These are phyloP conservation scores for Pterois miles DNA, from an alignment of 2,797 vertebrate species.

Conservation along the genomic window DNA sequence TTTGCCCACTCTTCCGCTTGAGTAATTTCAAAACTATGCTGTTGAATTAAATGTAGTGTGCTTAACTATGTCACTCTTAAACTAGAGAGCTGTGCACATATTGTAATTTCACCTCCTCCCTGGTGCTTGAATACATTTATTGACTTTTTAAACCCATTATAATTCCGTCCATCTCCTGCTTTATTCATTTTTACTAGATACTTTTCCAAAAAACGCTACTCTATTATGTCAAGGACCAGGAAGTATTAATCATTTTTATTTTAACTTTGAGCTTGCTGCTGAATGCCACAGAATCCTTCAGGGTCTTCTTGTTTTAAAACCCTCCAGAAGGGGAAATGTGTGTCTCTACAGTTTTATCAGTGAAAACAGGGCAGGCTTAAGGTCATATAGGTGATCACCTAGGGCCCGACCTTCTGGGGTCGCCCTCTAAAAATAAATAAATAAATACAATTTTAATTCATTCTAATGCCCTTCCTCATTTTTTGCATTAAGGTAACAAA, in stretches of 20 bases:
- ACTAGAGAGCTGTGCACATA: slow-evolving; percentile 5
- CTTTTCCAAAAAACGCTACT: not conserved
- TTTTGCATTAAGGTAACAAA: too few species aligned
- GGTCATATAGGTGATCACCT: too few species aligned
- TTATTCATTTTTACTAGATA: not conserved
- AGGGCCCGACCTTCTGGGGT: too few species aligned
- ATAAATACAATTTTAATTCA: too few species aligned
- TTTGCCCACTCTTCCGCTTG: slow-evolving; percentile 47
- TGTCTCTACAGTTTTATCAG: not conserved
- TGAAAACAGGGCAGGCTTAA: not conserved
- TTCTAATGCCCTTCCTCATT: too few species aligned
- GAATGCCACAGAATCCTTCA: not conserved
- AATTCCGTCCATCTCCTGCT: not conserved
- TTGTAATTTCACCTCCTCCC: not conserved
- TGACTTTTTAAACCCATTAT: slow-evolving; percentile 31
- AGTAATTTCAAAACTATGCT: slow-evolving; percentile 34
- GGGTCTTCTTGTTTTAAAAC: not conserved
- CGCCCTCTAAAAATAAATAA: too few species aligned
- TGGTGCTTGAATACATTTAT: slow-evolving; percentile 16
- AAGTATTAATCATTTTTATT: not conserved
- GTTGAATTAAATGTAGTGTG: slow-evolving; percentile 53
- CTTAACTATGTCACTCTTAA: slow-evolving; percentile 8
- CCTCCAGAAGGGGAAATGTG: not conserved
- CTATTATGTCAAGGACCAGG: not conserved
- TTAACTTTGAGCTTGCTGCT: not conserved